A percentile compares a stretch with the other conserved stretches of the same genome.
Evolutionary conservation across 2,113 vertebrate species (phyloP).

Genomic region (Pedionomus torquatus): DNA sequence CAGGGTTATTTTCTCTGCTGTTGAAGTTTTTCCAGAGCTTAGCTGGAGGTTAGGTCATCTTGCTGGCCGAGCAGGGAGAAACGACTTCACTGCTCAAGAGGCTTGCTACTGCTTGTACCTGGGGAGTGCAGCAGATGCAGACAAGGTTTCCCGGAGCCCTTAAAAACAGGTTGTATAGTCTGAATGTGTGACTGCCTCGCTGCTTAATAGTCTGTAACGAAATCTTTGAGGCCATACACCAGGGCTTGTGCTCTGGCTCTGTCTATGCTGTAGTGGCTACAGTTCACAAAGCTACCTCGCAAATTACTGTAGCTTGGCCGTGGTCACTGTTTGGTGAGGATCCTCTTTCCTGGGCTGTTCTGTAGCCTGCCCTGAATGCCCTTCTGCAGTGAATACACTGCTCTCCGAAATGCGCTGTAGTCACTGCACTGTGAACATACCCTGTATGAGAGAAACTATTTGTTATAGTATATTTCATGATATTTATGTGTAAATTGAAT

Average conservation of each 20-base stretch:
- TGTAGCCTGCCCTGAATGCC: neutral
- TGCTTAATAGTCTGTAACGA: neutral
- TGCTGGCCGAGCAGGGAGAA: neutral
- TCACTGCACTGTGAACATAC: neutral
- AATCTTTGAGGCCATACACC: neutral
- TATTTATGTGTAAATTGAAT: neutral
- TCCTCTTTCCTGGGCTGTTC: neutral
- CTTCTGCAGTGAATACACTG: neutral
- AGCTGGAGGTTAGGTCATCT: neutral
- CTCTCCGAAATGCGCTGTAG: neutral
- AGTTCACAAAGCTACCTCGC: neutral
- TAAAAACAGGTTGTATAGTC: neutral
- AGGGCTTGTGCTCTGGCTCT: accelerated
- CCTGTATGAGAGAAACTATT: neutral
- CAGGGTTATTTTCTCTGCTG: neutral
- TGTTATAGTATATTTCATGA: neutral
- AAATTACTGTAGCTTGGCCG: neutral
- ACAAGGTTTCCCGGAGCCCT: neutral
- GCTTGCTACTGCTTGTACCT: neutral
- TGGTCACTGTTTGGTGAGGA: neutral
- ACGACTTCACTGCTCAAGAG: accelerated
- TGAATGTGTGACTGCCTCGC: neutral
- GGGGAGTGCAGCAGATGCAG: neutral
- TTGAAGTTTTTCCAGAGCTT: neutral
- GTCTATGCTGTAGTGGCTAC: neutral